phyloP scores from a whole-genome alignment of 2,888 invertebrate genomes.

The Odontomyia ornata region DNA sequence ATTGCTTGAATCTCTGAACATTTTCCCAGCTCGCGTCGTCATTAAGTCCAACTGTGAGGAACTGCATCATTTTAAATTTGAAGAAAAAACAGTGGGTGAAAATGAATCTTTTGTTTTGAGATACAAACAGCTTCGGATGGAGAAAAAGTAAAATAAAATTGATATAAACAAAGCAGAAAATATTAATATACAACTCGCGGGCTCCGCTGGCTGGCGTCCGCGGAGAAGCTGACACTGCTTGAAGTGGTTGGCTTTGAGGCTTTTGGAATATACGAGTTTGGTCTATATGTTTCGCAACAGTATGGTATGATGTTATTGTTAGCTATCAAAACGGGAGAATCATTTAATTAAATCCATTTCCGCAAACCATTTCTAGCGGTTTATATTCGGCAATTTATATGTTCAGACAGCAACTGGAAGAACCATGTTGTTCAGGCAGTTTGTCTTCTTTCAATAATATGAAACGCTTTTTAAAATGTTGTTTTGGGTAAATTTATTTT shows the following conservation, averaged over 20 bases:
- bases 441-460: too few relatives aligned
- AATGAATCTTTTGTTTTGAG: not conserved
- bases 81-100: not conserved
- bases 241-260: not conserved
- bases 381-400: not conserved
- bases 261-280: not conserved
- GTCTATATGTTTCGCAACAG: not conserved
- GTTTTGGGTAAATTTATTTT: too few relatives aligned
- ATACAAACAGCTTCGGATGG: not conserved
- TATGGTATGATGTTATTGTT: not conserved
- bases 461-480: too few relatives aligned
- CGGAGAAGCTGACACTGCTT: not conserved
- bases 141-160: not conserved
- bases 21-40: too few relatives aligned
- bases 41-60: too few relatives aligned
- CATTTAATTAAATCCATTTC: constrained; percentile 7
- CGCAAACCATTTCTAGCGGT: not conserved
- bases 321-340: not conserved
- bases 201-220: not conserved
- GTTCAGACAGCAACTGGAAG: too few relatives aligned
- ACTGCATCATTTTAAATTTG: too few relatives aligned
- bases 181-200: not conserved
- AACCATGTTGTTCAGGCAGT: too few relatives aligned
- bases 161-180: not conserved
- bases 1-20: too few relatives aligned